Conservation (phyloP, 2,113 vertebrate species). For the Sigmodon hispidus region DNA sequence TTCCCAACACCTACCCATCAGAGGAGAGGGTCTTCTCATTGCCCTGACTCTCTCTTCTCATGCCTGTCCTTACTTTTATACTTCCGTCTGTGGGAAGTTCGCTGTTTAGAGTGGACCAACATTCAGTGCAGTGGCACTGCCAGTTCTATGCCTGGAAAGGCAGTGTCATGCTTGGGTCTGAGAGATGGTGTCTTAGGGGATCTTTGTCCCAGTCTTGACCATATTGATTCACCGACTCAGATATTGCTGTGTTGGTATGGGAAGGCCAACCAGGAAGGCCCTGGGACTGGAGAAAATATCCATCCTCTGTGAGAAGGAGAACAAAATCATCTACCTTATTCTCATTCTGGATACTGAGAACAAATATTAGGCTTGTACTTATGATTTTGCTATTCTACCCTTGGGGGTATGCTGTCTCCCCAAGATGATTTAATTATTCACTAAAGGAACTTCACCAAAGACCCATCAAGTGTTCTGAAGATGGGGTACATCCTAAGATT, state of each 20-base stretch:
- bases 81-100: background rate
- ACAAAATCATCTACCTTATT: rapidly evolving
- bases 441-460: background rate
- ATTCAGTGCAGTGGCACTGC: rapidly evolving
- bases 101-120: too few relatives aligned
- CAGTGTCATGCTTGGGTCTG: background rate
- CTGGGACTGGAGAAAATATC: background rate
- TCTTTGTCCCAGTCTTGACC: background rate
- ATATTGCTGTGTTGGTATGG: background rate
- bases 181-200: background rate
- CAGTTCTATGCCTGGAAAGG: background rate
- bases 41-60: background rate
- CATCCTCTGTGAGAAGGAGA: background rate
- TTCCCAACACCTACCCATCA: background rate
- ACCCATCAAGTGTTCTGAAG: background rate
- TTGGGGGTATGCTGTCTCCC: background rate
- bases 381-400: background rate
- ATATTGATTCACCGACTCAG: background rate
- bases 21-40: background rate
- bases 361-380: background rate
- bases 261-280: background rate
- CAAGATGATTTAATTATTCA: background rate
- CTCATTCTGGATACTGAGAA: background rate
- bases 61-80: too few relatives aligned
- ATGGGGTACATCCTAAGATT: background rate